These are phyloP conservation scores for Frieseomelitta varia DNA, from an alignment of 1,140 invertebrate species.

Conservation along the genomic window DNA sequence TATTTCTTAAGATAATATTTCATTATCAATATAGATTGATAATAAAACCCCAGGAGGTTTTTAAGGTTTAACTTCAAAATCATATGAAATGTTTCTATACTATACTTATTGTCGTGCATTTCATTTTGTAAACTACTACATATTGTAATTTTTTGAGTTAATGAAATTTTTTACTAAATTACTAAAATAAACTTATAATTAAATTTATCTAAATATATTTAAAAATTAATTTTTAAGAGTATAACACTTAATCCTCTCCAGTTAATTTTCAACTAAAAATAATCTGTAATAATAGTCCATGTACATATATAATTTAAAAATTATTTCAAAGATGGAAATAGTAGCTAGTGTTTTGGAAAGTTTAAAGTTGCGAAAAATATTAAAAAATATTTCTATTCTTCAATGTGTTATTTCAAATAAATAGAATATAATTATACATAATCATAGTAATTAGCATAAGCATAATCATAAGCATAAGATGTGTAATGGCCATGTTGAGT, in stretches of 20 bases:
- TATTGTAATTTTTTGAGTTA: conserved; percentile 44
- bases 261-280: background rate
- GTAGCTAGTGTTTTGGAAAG: background rate
- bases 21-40: background rate
- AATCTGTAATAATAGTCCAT: background rate
- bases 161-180: background rate
- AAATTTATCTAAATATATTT: conserved; percentile 35
- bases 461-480: too few relatives aligned
- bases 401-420: background rate
- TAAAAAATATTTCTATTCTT: background rate
- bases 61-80: conserved; percentile 48
- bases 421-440: too few relatives aligned
- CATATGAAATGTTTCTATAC: conserved; percentile 45
- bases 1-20: background rate
- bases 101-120: conserved; percentile 64
- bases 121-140: conserved; percentile 41
- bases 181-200: conserved; percentile 39
- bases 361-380: too few relatives aligned
- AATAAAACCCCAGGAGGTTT: conserved; percentile 32
- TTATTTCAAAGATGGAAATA: background rate
- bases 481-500: background rate
- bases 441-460: too few relatives aligned
- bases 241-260: background rate
- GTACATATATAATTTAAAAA: background rate
- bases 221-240: background rate